Conservation (phyloP, 2,888 invertebrate genomes). For the Pteria penguin region DNA sequence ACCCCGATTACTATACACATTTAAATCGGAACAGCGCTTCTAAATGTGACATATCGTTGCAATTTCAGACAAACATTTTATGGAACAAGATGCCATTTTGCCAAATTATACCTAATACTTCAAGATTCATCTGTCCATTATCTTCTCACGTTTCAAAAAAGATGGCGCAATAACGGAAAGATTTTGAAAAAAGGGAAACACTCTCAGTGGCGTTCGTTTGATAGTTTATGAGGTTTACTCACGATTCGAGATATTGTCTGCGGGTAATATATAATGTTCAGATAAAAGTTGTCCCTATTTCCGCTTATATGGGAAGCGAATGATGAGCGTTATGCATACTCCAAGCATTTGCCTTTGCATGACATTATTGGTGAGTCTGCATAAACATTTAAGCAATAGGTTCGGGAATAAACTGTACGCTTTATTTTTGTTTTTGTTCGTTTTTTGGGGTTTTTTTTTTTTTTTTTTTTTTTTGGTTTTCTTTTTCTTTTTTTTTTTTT, state of each 20-base stretch:
- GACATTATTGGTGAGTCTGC: too few relatives aligned
- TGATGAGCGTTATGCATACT: too few relatives aligned
- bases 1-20: constrained; percentile 29
- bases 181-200: constrained; percentile 46
- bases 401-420: too few relatives aligned
- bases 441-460: too few relatives aligned
- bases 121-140: constrained; percentile 39
- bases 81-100: constrained; percentile 28
- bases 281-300: too few relatives aligned
- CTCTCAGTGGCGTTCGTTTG: constrained; percentile 40
- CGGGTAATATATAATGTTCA: constrained; percentile 16
- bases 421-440: too few relatives aligned
- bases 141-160: constrained; percentile 46
- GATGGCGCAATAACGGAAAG: constrained; percentile 51
- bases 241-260: constrained; percentile 32
- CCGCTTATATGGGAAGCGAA: too few relatives aligned
- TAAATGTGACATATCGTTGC: constrained; percentile 39
- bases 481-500: too few relatives aligned
- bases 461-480: too few relatives aligned
- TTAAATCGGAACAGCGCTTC: constrained; percentile 30
- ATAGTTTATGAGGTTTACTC: constrained; percentile 34
- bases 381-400: too few relatives aligned
- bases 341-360: too few relatives aligned
- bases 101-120: constrained; percentile 42
- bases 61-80: constrained; percentile 39